A percentile compares a stretch with the other conserved stretches of the same genome.
Conservation (phyloP, 2,113 vertebrate genomes). For the Triplophysa siluroides region DNA sequence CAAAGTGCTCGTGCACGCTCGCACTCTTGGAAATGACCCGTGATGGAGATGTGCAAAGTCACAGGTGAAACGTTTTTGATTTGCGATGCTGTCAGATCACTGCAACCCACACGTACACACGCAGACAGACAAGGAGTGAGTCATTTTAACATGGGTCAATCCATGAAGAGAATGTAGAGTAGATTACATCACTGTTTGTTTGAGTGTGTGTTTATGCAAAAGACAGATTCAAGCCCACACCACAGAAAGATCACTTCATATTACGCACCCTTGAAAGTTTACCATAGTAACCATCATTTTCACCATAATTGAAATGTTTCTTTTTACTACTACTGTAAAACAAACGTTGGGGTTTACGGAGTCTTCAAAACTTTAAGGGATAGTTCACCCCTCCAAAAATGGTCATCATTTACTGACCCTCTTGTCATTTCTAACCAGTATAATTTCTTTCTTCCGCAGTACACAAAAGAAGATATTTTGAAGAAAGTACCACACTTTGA, state of each 20-base stretch:
- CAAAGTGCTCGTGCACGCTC: neutral
- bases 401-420: no score
- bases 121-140: neutral
- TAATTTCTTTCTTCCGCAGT: no score
- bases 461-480: no score
- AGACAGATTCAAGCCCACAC: neutral
- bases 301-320: neutral
- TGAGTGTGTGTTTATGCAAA: neutral
- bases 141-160: neutral
- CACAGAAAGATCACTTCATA: conserved; percentile 43
- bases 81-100: conserved; percentile 8
- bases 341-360: neutral
- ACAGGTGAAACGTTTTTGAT: neutral
- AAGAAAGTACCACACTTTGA: no score
- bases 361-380: neutral
- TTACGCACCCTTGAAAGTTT: neutral
- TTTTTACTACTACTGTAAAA: neutral
- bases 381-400: no score
- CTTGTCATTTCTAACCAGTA: no score
- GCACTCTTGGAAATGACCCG: neutral
- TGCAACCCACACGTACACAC: conserved; percentile 29
- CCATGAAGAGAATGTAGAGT: conserved; percentile 13
- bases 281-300: conserved; percentile 7
- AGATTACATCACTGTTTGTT: neutral
- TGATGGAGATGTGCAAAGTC: conserved; percentile 10